Base-by-base conservation (phyloP, 53 echinoderm and acorn worm genomes). In the Holothuria scabra region DNA sequence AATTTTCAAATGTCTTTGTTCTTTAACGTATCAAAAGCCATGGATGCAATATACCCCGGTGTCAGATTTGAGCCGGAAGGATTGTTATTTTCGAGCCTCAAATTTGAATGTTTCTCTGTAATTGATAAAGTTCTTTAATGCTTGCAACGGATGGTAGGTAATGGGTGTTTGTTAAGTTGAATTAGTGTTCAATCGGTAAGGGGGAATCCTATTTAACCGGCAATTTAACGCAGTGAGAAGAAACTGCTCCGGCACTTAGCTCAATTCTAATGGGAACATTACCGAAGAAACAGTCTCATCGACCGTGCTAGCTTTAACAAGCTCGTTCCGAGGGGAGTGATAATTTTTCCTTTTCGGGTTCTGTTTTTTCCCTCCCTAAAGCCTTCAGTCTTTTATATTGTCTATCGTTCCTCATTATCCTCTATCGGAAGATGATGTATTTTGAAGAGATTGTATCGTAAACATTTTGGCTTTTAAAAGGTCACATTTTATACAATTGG, bases 91-190 rank as follows among this genome's bases (percentile, higher is more conserved):
- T 56, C 58, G 72, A 72, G 72, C 72, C 72, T 72, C 72, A 72
- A 44, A 72, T 72, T 72, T 48, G 72, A 78, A 78, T 78, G 78
- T 78, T 78, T 59, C 52, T n/a, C 28, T 28, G 78, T 78, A 78
- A 81, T 81, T 81, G 82, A 81, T 81, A 61, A 81, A 81, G 62
- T 81, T 81, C 65, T 81, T 64, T 81, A 64, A 81, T 81, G 82
- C 65, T 81, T 64, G 82, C 65, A 61, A 81, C 82, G 82, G 82
- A 81, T 81, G 65, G 65, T 61, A 62, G 82, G 62, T 81, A 81
- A 81, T 81, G 62, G 65, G 46, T 81, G 82, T 81, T 61, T 81
- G 82, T 64, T 81, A 81, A 64, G 82, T 81, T 64, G 82, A 63
- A 63, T 81, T 63, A 61, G 62, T 41, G 62, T 38, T 35, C 63